Evolutionary conservation across 2,888 invertebrate species (phyloP).

Genomic region (Seira musarum): DNA sequence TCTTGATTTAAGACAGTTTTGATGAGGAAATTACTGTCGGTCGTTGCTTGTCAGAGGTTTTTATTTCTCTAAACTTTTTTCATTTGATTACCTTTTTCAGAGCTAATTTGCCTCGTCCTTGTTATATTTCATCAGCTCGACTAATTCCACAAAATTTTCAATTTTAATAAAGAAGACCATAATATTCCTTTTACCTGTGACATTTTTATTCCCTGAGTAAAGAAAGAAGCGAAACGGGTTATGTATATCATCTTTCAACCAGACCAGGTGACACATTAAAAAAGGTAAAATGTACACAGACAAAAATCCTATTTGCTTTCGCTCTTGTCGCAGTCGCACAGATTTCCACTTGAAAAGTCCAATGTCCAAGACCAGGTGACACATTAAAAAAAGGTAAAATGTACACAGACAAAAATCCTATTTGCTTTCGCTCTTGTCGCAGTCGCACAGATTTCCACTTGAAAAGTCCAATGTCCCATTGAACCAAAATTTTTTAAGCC

Average conservation of each 20-base stretch:
- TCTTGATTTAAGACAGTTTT: slow-evolving; percentile 35
- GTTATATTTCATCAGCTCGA: slow-evolving; percentile 1
- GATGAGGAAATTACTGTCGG: slow-evolving; percentile 48
- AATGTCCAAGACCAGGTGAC: no score
- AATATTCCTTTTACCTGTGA: no score
- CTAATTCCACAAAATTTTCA: background rate
- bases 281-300: no score
- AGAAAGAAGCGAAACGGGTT: slow-evolving; percentile 33
- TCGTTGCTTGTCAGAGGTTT: slow-evolving; percentile 34
- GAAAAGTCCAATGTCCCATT: no score
- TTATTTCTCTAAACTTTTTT: background rate
- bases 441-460: no score
- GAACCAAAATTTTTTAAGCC: no score
- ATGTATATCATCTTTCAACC: slow-evolving; percentile 54
- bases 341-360: no score
- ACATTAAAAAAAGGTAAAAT: no score
- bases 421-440: no score
- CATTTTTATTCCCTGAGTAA: background rate
- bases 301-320: no score
- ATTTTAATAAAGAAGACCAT: slow-evolving; percentile 8
- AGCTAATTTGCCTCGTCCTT: slow-evolving; percentile 1
- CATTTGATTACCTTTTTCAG: slow-evolving; percentile 6
- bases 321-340: no score
- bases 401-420: no score
- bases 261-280: slow-evolving; percentile 33